Base-by-base conservation (phyloP, 2,888 invertebrate genomes). In the Polietes domitor region DNA sequence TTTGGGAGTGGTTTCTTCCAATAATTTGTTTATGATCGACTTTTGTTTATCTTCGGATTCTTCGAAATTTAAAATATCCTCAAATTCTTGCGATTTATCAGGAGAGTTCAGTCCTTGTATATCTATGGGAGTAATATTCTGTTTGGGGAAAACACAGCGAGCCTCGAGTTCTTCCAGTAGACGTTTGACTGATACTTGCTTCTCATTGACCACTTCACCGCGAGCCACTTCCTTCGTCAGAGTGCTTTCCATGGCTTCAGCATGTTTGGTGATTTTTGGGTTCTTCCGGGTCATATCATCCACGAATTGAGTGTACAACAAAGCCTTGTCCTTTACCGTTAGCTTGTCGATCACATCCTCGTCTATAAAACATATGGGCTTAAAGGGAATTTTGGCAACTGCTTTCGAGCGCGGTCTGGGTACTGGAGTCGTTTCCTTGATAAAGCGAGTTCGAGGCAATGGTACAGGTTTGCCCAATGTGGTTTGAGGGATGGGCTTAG, bases 301-400 rank as follows among this genome's bases (percentile, higher is more conserved):
- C 24, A 90, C 86, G 58, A 91, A 90, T 41, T 89, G 88, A 9
- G 89, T 90, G 32, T 90, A 91, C 4, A 92, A 83, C 32, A 89
- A 26, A 0, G 88, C 90, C 55, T 91, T 92, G 41, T 92, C 91
- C 82, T 89, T 91, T 1, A 91, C 91, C 1, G 89, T 89, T n/a
- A 91, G 78, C 61, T 89, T 88, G 2, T 85, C 87, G 32, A 32
- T 9, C 0, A 89, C 89, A 55, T 91, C 91, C 73, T 91, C 91
- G 7, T 90, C 89, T 0, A 89, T 86, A 4, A 91, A 85, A 24
- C 89, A 89, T 12, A 12, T 24, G 15, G 41, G 12, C 32, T 73
- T 65, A 4, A n/a, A 0, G 2, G 19, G 6, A 0, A 53, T 10
- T 10, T 65, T 71, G 7, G 19, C 47, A 12, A 53, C 12, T 53